Base-by-base conservation (phyloP, 2,888 invertebrate species). In the Deilephila porcellus region DNA sequence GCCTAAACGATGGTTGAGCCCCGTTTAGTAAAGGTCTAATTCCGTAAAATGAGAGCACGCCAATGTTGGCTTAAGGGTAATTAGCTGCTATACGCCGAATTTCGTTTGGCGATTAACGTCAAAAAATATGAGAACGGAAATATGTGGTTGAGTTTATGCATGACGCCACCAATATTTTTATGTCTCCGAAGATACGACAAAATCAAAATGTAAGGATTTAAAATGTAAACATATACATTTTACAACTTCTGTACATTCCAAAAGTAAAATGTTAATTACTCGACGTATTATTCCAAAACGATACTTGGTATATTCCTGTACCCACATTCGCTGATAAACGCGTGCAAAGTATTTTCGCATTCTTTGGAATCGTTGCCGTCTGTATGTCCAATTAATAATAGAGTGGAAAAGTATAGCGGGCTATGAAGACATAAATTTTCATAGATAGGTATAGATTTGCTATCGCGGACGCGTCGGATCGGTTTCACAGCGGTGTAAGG, bases 401-500 rank as follows among this genome's bases (percentile, higher is more conserved):
- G 67, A 67, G 45, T 52, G 14, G 52, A 52, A 67, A 52, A 67
- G 52, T 67, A 67, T 7, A 25, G 52, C 67, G 45, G 45, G 45
- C 67, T 52, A 52, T 67, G 25, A 56, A 63, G 63, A 53, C 32
- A 53, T 72, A 59, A 25, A 67, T 73, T 73, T 59, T 37, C 59
- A 37, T 67, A 72, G 64, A 59, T 73, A 60, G 59, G 71, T 60
- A 67, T 73, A 56, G 67, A 60, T 71, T 71, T 25, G 34, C 59
- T 59, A 34, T 59, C 29, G 70, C n/a, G 52, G 67, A 60, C 59
- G 37, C 63, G 60, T 71, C 53, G 81, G 84, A 85, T 85, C 85
- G 78, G 78, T 85, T 83, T 81, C 85, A 83, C 81, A 81, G 77
- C 81, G 79, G 76, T 81, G 79, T 79, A 80, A 83, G 83, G 82